Base-by-base conservation (phyloP, 2,113 vertebrate species). In the Saccopteryx leptura region DNA sequence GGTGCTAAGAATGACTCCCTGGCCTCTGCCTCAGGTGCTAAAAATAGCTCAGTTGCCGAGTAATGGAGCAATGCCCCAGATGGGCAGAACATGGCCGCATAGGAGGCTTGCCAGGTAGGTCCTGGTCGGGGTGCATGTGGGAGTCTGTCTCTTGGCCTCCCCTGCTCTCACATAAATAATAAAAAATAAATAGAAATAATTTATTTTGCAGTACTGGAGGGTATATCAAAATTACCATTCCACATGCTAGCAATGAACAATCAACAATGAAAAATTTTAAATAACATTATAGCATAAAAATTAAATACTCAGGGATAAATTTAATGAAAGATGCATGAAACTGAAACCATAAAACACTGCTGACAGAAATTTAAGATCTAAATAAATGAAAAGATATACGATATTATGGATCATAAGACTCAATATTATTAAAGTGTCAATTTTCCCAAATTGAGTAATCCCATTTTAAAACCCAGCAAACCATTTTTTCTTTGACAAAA, bases 311-410 rank as follows among this genome's bases (percentile, higher is more conserved):
- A 66, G 9, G n/a, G 60, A 24, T 83, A 91, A 50, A 63, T 88
- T 63, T 93, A 93, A 88, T 74, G 68, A 56, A 96, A 84, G 14
- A 58, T 33, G 1, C 0, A 3, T 71, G 71, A 84, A 28, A 75
- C 48, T 93, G 12, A 93, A 71, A 85, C 18, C n/a, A 78, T 52
- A 48, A 66, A 91, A 69, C n/a, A 14, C 52, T 75, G 54, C 46
- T 75, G 26, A 74, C 12, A 91, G 83, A 97, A 82, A 90, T 86
- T 56, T 74, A 72, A 92, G 48, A 56, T 14, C 50, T 91, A 75
- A 71, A 69, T 83, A 46, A 93, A 65, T 65, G 50, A 83, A 84
- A 23, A 93, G 11, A 74, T 23, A 46, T 33, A 66, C 5, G n/a
- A 80, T 26, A 19, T 72, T 83, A 65, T 72, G 65, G 33, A 61